Base-by-base conservation (phyloP, 64 coral and sea anemone genomes). In the Trachythela sp. region DNA sequence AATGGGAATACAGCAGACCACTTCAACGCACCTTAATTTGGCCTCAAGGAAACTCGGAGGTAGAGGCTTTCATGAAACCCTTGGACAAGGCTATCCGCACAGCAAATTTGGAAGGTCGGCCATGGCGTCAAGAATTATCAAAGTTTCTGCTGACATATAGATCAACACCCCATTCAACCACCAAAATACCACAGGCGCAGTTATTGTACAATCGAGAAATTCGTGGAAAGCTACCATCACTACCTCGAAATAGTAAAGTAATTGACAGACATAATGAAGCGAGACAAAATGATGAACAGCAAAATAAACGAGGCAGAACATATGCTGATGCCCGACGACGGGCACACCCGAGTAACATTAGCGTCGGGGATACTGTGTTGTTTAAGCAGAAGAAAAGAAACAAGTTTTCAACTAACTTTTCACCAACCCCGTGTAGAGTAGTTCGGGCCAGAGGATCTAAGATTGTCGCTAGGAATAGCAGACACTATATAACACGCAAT, bases 41-140 rank as follows among this genome's bases (percentile, higher is more conserved):
- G 84, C 84, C 84, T 85, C 84, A 85, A 72, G 68, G 68, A 72
- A 72, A 72, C n/a, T n/a, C n/a, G n/a, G n/a, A n/a, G n/a, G n/a
- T n/a, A n/a, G n/a, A n/a, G n/a, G n/a, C n/a, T n/a, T n/a, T n/a
- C n/a, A n/a, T n/a, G n/a, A n/a, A n/a, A n/a, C n/a, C n/a, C n/a
- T n/a, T n/a, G n/a, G n/a, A n/a, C n/a, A n/a, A n/a, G n/a, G n/a
- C n/a, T n/a, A n/a, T n/a, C n/a, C n/a, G n/a, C n/a, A n/a, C n/a
- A n/a, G n/a, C n/a, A n/a, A n/a, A n/a, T n/a, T n/a, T n/a, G n/a
- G n/a, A n/a, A n/a, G n/a, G n/a, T n/a, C n/a, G n/a, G n/a, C n/a
- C n/a, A n/a, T n/a, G n/a, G n/a, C n/a, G n/a, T n/a, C n/a, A n/a
- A n/a, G n/a, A n/a, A n/a, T n/a, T n/a, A n/a, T n/a, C n/a, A n/a